Conservation (phyloP, 2,113 vertebrate genomes). For the Condylura cristata region DNA sequence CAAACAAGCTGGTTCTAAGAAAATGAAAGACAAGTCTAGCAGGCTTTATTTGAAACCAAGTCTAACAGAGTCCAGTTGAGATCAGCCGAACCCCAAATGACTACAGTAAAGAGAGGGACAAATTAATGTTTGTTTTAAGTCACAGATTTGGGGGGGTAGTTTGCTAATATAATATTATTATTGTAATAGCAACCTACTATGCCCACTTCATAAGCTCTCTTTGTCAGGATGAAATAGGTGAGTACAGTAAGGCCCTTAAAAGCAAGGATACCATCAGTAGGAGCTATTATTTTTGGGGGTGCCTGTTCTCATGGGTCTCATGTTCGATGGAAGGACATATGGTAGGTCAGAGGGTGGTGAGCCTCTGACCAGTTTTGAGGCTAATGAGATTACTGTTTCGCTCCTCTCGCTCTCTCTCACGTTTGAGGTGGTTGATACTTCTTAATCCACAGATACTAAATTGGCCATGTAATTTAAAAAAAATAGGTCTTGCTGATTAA, state of each 20-base stretch:
- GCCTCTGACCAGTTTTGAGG: too few species aligned
- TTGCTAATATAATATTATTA: neutral
- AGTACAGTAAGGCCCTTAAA: neutral
- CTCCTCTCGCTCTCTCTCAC: too few species aligned
- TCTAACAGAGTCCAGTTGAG: neutral
- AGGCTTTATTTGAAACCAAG: neutral
- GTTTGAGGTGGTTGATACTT: too few species aligned
- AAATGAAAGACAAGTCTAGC: neutral
- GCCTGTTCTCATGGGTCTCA: neutral
- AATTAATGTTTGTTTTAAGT: neutral
- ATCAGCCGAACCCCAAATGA: neutral
- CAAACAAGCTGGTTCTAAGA: neutral
- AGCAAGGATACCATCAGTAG: neutral
- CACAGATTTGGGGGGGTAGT: neutral
- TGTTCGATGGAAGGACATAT: neutral
- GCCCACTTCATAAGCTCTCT: neutral
- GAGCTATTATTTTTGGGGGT: neutral
- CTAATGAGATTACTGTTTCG: too few species aligned
- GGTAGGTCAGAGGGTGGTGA: neutral
- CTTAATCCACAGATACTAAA: too few species aligned
- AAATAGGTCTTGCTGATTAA: too few species aligned
- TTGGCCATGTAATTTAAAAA: too few species aligned
- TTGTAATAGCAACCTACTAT: neutral
- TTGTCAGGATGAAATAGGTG: neutral
- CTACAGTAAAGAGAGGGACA: neutral